Conservation (phyloP, 2,888 invertebrate genomes). For the Xestia c-nigrum region DNA sequence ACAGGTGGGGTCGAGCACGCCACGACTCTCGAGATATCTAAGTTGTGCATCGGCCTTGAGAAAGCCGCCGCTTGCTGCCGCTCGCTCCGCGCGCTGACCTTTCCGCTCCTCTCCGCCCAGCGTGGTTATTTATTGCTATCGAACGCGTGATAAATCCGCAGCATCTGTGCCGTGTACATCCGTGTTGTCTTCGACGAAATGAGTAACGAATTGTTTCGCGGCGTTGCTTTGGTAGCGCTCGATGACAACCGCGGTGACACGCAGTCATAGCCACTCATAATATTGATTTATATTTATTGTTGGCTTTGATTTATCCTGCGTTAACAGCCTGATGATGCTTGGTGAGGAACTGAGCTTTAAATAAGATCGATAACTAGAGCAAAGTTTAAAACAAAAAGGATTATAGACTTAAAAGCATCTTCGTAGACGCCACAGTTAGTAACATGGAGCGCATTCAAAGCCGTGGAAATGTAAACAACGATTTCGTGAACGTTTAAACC, state of each 20-base stretch:
- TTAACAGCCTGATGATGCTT: constrained; percentile 16
- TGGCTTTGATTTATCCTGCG: constrained; percentile 50
- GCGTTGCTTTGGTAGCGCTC: constrained; percentile 70
- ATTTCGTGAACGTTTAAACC: constrained; percentile 65
- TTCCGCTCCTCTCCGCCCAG: constrained; percentile 80
- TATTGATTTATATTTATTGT: constrained; percentile 54
- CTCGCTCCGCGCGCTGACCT: constrained; percentile 77
- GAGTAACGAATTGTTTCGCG: constrained; percentile 72
- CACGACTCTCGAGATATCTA: constrained; percentile 81
- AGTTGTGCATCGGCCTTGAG: constrained; percentile 86
- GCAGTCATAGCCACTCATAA: constrained; percentile 50
- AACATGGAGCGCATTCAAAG: constrained; percentile 23
- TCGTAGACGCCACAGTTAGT: constrained; percentile 11
- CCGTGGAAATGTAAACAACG: constrained; percentile 51
- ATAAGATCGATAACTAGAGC: constrained; percentile 13
- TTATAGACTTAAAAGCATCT: constrained; percentile 16
- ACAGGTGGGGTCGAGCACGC: constrained; percentile 82
- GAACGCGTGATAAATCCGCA: constrained; percentile 82
- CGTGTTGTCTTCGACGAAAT: constrained; percentile 79
- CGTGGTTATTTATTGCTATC: constrained; percentile 82
- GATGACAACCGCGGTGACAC: constrained; percentile 63
- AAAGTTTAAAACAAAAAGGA: constrained; percentile 13
- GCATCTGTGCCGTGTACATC: constrained; percentile 81
- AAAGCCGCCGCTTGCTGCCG: constrained; percentile 75
- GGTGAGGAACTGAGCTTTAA: constrained; percentile 27